Base-by-base conservation (phyloP, 2,888 invertebrate genomes). In the Corythucha ciliata region DNA sequence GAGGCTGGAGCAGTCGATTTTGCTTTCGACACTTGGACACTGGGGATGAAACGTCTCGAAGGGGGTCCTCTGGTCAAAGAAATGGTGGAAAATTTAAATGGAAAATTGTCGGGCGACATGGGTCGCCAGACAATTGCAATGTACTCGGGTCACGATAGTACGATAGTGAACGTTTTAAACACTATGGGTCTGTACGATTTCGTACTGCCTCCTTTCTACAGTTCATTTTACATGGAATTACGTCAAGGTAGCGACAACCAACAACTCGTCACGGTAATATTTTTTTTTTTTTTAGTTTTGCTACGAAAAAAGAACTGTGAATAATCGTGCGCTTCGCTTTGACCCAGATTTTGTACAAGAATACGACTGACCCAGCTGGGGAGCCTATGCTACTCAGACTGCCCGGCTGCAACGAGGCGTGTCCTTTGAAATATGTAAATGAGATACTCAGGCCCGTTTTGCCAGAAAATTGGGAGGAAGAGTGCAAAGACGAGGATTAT, bases 101-200 rank as follows among this genome's bases (percentile, higher is more conserved):
- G 32, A 4, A 49, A 41, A 24, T n/a, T 49, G 8, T 5, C 29
- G 7, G n/a, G n/a, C n/a, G 14, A 20, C 14, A 14, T 22, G 10
- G 48, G 54, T 2, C n/a, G 21, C 5, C 68, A 74, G 12, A 81
- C 79, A 65, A 70, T 81, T 51, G 77, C 72, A 58, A 70, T 81
- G 51, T 83, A 80, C 62, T 74, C 78, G 0, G 83, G 80, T 0
- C 86, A 87, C 63, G 86, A 87, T 65, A 76, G 81, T 0, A 82
- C 84, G 0, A 69, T 86, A 4, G 75, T 77, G 1, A 79, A 80
- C 59, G 65, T 85, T 37, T 65, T 85, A 46, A 68, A 75, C 20
- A 74, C 79, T 1, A 64, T 86, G 29, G 73, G 76, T 36, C 70
- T 82, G 4, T 85, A 79, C 77, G 74, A 81, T 53, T 67, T 70